Percentiles rank a stretch among this genome's conserved stretches.
Evolutionary conservation across 1,140 invertebrate species (phyloP).

Genomic region (Zaprionus vittiger): DNA sequence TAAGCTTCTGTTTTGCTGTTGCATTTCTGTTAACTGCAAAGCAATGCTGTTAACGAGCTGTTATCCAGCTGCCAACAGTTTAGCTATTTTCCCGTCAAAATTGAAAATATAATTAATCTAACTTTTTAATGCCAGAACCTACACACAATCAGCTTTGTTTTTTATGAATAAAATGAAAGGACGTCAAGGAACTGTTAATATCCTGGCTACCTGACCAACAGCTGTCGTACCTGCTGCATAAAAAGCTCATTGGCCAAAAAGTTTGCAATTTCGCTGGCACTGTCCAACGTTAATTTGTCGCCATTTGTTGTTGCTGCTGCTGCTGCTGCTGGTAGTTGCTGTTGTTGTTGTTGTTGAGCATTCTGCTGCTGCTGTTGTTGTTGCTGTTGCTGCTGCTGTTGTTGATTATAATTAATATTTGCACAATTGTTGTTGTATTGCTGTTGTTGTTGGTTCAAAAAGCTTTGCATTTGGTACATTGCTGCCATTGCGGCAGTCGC

Average conservation of each 20-base stretch:
- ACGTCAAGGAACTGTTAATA: not conserved
- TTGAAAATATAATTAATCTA: too few relatives aligned
- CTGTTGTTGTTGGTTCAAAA: constrained; percentile 68
- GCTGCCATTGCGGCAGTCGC: constrained; percentile 65
- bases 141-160: too few relatives aligned
- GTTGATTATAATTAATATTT: constrained; percentile 64
- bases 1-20: not conserved
- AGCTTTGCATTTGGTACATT: constrained; percentile 77
- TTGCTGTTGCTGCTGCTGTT: constrained; percentile 41
- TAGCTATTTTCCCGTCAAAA: too few relatives aligned
- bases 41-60: not conserved
- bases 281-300: constrained; percentile 86
- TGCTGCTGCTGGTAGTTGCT: constrained; percentile 27
- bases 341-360: constrained; percentile 44
- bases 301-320: constrained; percentile 38
- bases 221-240: constrained; percentile 88
- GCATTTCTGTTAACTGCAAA: not conserved
- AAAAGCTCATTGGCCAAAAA: constrained; percentile 92
- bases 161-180: not conserved
- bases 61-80: not conserved
- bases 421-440: constrained; percentile 54
- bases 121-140: too few relatives aligned
- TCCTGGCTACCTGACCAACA: not conserved
- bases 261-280: constrained; percentile 90
- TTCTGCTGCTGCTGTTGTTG: constrained; percentile 28